These are phyloP conservation scores for Falcaria lacertinaria DNA, from an alignment of 2,888 invertebrate species.

Conservation along the genomic window DNA sequence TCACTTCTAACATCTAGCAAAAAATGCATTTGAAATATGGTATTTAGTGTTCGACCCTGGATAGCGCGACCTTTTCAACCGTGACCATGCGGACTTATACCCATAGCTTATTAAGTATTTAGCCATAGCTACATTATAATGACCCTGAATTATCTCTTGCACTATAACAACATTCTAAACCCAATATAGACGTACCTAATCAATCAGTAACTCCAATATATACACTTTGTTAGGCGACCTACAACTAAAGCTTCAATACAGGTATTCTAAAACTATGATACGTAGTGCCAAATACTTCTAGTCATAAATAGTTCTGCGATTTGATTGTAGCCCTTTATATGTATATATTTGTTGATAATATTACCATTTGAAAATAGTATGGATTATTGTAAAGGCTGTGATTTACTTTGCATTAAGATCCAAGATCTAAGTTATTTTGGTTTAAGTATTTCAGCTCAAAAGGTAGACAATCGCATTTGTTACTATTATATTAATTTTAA, in stretches of 20 bases:
- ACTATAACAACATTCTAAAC: slow-evolving; percentile 17
- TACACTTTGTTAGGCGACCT: too few relatives aligned
- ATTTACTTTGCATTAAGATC: slow-evolving; percentile 65
- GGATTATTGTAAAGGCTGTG: slow-evolving; percentile 70
- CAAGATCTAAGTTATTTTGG: slow-evolving; percentile 48
- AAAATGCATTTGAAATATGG: slow-evolving; percentile 34
- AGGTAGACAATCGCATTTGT: slow-evolving; percentile 19
- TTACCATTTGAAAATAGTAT: slow-evolving; percentile 29
- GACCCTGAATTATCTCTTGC: slow-evolving; percentile 13
- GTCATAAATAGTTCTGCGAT: slow-evolving; percentile 14
- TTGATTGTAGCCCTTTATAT: slow-evolving; percentile 28
- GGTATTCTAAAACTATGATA: slow-evolving; percentile 25
- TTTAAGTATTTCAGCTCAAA: slow-evolving; percentile 33
- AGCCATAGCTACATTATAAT: slow-evolving; percentile 55
- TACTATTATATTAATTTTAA: slow-evolving; percentile 8
- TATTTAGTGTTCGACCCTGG: slow-evolving; percentile 63
- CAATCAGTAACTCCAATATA: too few relatives aligned
- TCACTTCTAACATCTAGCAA: slow-evolving; percentile 61
- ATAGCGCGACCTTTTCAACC: slow-evolving; percentile 53
- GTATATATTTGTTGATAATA: slow-evolving; percentile 22
- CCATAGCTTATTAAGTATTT: slow-evolving; percentile 58
- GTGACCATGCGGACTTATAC: slow-evolving; percentile 52
- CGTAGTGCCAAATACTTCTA: slow-evolving; percentile 52
- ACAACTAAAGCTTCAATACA: too few relatives aligned
- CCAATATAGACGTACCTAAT: too few relatives aligned